phyloP scores from a whole-genome alignment of 1,140 invertebrate species.

The Papilio machaon region DNA sequence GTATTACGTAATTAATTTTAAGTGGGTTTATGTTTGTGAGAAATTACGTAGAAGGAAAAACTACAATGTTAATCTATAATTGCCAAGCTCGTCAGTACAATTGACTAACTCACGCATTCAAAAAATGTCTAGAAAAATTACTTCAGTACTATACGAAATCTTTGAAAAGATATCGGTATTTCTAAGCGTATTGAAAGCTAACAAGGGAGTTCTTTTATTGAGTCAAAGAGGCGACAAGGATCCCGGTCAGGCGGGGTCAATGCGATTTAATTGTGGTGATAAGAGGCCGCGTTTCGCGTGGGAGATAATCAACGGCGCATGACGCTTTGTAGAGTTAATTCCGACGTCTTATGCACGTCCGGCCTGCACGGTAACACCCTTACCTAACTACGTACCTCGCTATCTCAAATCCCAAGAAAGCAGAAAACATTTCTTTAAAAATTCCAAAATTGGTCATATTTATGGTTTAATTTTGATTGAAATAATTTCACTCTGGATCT shows the following conservation, averaged over 20 bases:
- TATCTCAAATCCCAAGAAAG: not conserved
- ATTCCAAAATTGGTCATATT: too few species aligned
- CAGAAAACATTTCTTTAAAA: not conserved
- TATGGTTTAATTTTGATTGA: too few species aligned
- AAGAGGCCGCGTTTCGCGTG: constrained; percentile 64
- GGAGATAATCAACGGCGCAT: constrained; percentile 57
- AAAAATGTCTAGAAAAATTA: not conserved
- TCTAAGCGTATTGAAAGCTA: constrained; percentile 11
- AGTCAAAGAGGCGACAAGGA: constrained; percentile 56
- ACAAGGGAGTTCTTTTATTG: constrained; percentile 41
- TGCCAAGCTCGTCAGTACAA: not conserved
- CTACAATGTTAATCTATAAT: not conserved
- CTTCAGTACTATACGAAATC: not conserved
- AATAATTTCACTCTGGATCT: not conserved
- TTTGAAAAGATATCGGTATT: not conserved
- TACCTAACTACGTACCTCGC: not conserved
- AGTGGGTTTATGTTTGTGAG: not conserved
- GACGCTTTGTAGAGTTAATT: constrained; percentile 64
- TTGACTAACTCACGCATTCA: not conserved
- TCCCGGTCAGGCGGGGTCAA: constrained; percentile 63
- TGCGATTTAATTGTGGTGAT: constrained; percentile 74
- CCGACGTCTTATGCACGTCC: constrained; percentile 59
- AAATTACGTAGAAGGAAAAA: not conserved
- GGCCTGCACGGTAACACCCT: constrained; percentile 40
- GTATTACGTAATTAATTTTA: not conserved